A percentile compares a stretch with the other conserved stretches of the same genome.
Evolutionary conservation across 53 echinoderm and acorn worm genomes (phyloP).

Genomic region (Henricia sp.): DNA sequence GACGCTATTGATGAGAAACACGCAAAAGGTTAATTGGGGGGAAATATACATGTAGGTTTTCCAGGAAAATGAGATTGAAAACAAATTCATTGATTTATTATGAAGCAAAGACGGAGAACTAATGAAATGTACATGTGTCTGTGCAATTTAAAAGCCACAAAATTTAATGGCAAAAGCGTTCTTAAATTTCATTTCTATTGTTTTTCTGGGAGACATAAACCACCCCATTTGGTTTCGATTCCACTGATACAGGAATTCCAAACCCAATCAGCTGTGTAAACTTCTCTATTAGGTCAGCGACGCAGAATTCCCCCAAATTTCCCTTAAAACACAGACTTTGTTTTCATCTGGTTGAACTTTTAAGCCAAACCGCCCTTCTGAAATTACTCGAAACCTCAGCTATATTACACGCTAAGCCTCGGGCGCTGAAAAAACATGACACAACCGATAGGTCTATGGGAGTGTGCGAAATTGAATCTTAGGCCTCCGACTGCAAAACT

Average conservation of each 20-base stretch:
- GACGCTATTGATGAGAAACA: no score
- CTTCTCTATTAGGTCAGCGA: conserved; percentile 15
- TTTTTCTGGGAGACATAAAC: background rate
- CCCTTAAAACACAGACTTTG: background rate
- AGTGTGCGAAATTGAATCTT: conserved; percentile 16
- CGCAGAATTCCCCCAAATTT: conserved; percentile 23
- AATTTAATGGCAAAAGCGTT: no score
- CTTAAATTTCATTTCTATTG: no score
- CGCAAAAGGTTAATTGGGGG: no score
- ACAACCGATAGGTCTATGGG: background rate
- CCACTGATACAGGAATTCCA: background rate
- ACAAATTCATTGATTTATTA: no score
- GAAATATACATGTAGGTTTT: no score
- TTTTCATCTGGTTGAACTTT: background rate
- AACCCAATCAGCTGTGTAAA: conserved; percentile 13
- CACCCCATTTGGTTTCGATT: background rate
- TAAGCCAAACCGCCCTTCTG: background rate
- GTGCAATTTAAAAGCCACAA: no score
- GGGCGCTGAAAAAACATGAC: conserved; percentile 30
- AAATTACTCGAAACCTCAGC: conserved; percentile 14
- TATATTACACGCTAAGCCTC: conserved; percentile 20
- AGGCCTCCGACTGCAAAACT: conserved; percentile 2
- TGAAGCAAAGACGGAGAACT: no score
- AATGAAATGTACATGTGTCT: no score
- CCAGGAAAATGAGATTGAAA: no score